phyloP scores from a whole-genome alignment of 2,113 vertebrate genomes.

The Oryzias celebensis region DNA sequence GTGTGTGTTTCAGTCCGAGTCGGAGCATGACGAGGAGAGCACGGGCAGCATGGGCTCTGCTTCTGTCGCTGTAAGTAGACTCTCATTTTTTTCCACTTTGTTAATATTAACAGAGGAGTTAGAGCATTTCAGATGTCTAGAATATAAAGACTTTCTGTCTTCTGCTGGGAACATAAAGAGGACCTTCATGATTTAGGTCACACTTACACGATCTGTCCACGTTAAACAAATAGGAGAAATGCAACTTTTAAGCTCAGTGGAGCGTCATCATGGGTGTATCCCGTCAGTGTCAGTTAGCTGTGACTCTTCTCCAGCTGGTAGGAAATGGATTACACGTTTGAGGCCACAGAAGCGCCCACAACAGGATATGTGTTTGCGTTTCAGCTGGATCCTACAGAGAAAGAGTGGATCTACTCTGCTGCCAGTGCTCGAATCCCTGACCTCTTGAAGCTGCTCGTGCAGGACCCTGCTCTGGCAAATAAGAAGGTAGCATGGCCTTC shows the following conservation, averaged over 20 bases:
- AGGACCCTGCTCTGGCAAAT: slow-evolving; percentile 76
- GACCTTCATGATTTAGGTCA: not conserved
- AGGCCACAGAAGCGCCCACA: slow-evolving; percentile 34
- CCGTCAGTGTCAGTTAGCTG: slow-evolving; percentile 23
- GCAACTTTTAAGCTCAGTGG: not conserved
- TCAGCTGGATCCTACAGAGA: slow-evolving; percentile 80
- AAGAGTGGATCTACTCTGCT: slow-evolving; percentile 82
- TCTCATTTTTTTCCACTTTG: not conserved
- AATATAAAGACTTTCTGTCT: not conserved
- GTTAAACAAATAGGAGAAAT: slow-evolving; percentile 17
- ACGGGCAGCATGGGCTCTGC: slow-evolving; percentile 71
- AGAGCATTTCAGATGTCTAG: not conserved
- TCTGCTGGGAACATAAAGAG: not conserved
- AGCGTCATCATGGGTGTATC: slow-evolving; percentile 23
- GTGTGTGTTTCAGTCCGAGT: slow-evolving; percentile 69
- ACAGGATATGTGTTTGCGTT: slow-evolving; percentile 51
- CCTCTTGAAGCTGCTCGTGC: slow-evolving; percentile 77
- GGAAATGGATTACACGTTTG: slow-evolving; percentile 58
- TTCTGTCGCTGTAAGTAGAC: slow-evolving; percentile 75
- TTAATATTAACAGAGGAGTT: not conserved
- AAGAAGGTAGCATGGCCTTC: slow-evolving; percentile 74
- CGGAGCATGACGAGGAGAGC: slow-evolving; percentile 76
- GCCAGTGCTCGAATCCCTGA: slow-evolving; percentile 74
- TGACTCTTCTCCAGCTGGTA: slow-evolving; percentile 41
- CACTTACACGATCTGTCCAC: not conserved